Percentiles rank a stretch among this genome's conserved stretches.
Evolutionary conservation across 2,888 invertebrate genomes (phyloP).

Genomic region (Lacanobia wlatinum): DNA sequence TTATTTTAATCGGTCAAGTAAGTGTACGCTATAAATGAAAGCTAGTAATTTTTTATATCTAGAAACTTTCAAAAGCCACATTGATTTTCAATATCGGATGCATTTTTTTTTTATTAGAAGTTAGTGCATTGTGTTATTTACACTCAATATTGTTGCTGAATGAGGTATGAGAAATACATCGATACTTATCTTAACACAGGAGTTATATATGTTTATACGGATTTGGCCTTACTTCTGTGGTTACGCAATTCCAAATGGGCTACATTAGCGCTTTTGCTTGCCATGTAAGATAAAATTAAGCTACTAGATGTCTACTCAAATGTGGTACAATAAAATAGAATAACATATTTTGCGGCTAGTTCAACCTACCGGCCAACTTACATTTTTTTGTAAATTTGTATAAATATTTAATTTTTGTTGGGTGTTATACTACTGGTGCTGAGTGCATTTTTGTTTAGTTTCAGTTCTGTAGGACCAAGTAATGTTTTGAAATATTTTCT

Average conservation of each 20-base stretch:
- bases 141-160: slow-evolving; percentile 35
- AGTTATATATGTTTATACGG: slow-evolving; percentile 18
- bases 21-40: not conserved
- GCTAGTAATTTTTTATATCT: slow-evolving; percentile 17
- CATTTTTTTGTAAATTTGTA: slow-evolving; percentile 83
- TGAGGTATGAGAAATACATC: slow-evolving; percentile 17
- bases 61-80: slow-evolving; percentile 1
- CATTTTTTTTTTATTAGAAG: slow-evolving; percentile 50
- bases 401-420: slow-evolving; percentile 85
- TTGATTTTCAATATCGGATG: slow-evolving; percentile 27
- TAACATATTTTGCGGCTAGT: slow-evolving; percentile 6
- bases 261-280: slow-evolving; percentile 10
- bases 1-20: slow-evolving; percentile 31
- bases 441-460: slow-evolving; percentile 80
- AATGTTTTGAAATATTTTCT: slow-evolving; percentile 49
- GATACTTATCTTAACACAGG: slow-evolving; percentile 10
- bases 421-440: slow-evolving; percentile 83
- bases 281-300: slow-evolving; percentile 31
- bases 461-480: slow-evolving; percentile 56
- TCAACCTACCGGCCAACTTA: slow-evolving; percentile 47
- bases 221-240: slow-evolving; percentile 18
- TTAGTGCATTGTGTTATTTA: slow-evolving; percentile 29
- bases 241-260: slow-evolving; percentile 8
- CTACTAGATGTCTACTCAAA: slow-evolving; percentile 12
- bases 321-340: slow-evolving; percentile 1